Evolutionary conservation across 2,888 invertebrate genomes (phyloP), one percentile per base, ranked within the genome.

Genomic region (Anorthoa munda): DNA sequence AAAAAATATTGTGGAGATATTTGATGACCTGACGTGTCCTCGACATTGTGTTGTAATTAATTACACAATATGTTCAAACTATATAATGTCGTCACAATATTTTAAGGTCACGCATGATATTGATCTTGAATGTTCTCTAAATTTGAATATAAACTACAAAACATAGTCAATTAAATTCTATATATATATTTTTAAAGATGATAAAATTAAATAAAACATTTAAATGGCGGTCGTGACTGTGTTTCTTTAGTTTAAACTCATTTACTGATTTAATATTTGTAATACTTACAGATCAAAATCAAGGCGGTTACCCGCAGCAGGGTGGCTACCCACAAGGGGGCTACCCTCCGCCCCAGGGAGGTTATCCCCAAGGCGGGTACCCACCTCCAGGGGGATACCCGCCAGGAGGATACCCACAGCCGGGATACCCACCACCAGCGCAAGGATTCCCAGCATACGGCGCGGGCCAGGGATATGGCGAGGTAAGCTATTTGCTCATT

Each of bases 361-460:
- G 95, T 0, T 95, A 95, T 79, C 95, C 95, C 0, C 39, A 39
- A 9, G 39, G 39, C 9, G 39, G 39, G 39, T 39, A 39, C 9
- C 94, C 94, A 5, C 83, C 60, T 21, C 80, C 78, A 31, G 94
- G 93, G 1, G 94, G 94, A 0, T 94, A 93, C 79, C 94, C 93
- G 23, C 89, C 77, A 90, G 88, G 88, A 77, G 90, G 89, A 1
- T 93, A 92, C 66, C 88, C 89, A 0, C 91, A 88, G 0, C 91
- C 83, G n/a, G 90, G 95, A 0, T 95, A 94, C 79, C 95, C 94
- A 3, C 95, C 94, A 12, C 93, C 92, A 39, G 79, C 83, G n/a
- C 80, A 83, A 65, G 94, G 93, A 1, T 93, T 92, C 83, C 94
- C 90, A 68, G 87, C 94, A 90, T 80, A 92, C 48, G 93, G 89